Evolutionary conservation across 2,888 invertebrate species (phyloP).

Genomic region (Lepidocyrtinus sp.): DNA sequence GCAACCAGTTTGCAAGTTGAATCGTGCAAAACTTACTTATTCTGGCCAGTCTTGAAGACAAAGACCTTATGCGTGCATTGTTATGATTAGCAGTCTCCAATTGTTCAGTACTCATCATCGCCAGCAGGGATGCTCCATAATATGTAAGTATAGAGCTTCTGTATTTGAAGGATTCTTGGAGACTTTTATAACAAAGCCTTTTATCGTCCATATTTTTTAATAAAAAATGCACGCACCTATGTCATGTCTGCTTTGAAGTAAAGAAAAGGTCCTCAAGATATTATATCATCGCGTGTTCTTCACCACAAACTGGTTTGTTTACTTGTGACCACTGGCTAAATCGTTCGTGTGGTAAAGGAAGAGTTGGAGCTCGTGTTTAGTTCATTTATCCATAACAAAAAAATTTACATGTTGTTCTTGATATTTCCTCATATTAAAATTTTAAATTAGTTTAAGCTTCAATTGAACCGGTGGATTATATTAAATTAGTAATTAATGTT

Average conservation of each 20-base stretch:
- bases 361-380: background rate
- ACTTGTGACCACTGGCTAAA: background rate
- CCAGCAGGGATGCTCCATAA: background rate
- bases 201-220: background rate
- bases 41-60: background rate
- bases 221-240: background rate
- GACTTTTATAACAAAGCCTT: background rate
- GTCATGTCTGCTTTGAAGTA: background rate
- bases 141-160: background rate
- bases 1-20: too few relatives aligned
- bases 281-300: background rate
- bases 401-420: background rate
- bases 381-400: background rate
- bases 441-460: background rate
- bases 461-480: background rate
- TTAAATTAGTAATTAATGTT: too few relatives aligned
- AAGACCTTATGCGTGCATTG: background rate
- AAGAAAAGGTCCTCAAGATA: background rate
- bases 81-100: background rate
- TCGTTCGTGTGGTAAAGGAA: too few relatives aligned
- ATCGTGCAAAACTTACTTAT: too few relatives aligned
- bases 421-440: background rate
- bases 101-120: background rate
- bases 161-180: background rate
- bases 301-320: constrained; percentile 23